phyloP scores from a whole-genome alignment of 1,140 invertebrate species.

The Drosophila saltans region DNA sequence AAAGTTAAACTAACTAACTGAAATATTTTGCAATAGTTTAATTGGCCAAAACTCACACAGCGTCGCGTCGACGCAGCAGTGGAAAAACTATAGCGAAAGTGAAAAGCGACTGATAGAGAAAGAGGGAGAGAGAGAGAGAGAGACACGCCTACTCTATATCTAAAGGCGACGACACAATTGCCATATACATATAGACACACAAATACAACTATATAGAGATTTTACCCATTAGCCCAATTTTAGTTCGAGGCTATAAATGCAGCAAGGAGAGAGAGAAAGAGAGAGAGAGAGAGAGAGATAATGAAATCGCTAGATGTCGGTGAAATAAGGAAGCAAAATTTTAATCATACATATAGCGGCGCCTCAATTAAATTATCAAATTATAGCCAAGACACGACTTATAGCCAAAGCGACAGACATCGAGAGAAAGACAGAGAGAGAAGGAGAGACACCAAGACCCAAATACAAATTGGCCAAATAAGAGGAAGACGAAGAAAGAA shows the following conservation, averaged over 20 bases:
- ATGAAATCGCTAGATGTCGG: constrained; percentile 55
- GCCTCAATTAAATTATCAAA: constrained; percentile 70
- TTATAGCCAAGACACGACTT: constrained; percentile 52
- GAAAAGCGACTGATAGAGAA: constrained; percentile 31
- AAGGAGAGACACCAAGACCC: constrained; percentile 66
- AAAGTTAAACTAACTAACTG: constrained; percentile 4
- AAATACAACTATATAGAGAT: constrained; percentile 1
- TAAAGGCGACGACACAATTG: constrained; percentile 6
- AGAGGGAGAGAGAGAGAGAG: too few species aligned
- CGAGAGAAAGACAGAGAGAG: not conserved
- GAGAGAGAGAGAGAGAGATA: constrained; percentile 33
- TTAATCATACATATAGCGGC: constrained; percentile 50
- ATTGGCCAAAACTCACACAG: constrained; percentile 50
- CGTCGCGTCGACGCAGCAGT: constrained; percentile 18
- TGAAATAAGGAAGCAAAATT: constrained; percentile 74
- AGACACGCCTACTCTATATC: constrained; percentile 22
- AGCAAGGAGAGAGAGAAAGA: constrained; percentile 28
- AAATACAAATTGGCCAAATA: constrained; percentile 56
- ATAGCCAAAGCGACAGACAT: constrained; percentile 16
- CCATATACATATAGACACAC: constrained; percentile 10
- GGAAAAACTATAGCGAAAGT: constrained; percentile 49
- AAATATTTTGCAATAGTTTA: constrained; percentile 68
- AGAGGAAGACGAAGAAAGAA: constrained; percentile 7
- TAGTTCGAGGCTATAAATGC: constrained; percentile 39
- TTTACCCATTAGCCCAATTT: constrained; percentile 29